Evolutionary conservation across 1,140 invertebrate genomes (phyloP).

Genomic region (Drusus annulatus): DNA sequence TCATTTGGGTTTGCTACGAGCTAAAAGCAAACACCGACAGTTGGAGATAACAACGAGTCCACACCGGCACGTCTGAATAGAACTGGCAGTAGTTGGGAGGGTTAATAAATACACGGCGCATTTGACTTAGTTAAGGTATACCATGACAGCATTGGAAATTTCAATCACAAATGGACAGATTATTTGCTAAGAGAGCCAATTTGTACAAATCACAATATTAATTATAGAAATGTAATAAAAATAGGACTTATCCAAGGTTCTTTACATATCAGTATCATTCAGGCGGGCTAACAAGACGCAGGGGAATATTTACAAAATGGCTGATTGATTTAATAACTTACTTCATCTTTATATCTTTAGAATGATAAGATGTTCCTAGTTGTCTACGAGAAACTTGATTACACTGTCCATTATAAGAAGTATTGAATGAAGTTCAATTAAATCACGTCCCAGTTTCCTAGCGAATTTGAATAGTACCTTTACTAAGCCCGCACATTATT

Average conservation of each 20-base stretch:
- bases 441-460: too few relatives aligned
- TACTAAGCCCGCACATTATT: too few relatives aligned
- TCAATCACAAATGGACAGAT: slow-evolving; percentile 53
- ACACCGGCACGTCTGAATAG: too few relatives aligned
- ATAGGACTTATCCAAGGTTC: neutral
- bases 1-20: too few relatives aligned
- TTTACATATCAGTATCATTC: slow-evolving; percentile 5
- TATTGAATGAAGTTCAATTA: too few relatives aligned
- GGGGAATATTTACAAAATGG: slow-evolving; percentile 14
- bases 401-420: too few relatives aligned
- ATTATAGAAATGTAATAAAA: slow-evolving; percentile 21
- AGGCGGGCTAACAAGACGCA: neutral
- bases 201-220: slow-evolving; percentile 45
- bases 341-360: too few relatives aligned
- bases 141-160: slow-evolving; percentile 21
- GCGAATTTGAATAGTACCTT: too few relatives aligned
- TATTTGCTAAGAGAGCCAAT: slow-evolving; percentile 56
- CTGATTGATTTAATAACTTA: neutral
- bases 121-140: neutral
- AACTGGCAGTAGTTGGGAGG: neutral
- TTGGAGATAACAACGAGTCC: too few relatives aligned
- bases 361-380: too few relatives aligned
- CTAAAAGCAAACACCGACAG: too few relatives aligned
- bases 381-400: too few relatives aligned
- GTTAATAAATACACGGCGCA: neutral